Conservation (phyloP, 2,797 vertebrate species). For the Chelonia mydas region DNA sequence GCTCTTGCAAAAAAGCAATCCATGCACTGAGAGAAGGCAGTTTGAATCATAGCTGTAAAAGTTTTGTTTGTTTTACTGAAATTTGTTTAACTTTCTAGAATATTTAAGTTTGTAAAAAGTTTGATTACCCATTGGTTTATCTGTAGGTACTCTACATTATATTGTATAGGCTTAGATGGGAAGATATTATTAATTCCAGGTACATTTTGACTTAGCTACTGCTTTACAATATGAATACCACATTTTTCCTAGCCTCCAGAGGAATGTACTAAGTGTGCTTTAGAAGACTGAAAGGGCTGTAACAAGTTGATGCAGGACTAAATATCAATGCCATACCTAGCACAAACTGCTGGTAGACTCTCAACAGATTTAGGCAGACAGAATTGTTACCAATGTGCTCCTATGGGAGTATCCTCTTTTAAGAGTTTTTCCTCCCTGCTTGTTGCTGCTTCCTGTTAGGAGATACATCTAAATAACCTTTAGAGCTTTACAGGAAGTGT, state of each 20-base stretch:
- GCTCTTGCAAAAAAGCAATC: background rate
- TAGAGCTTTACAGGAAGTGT: conserved; percentile 47
- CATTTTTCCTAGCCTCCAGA: background rate
- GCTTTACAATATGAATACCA: background rate
- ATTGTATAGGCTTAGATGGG: background rate
- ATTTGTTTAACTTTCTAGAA: conserved; percentile 1
- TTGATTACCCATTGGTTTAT: background rate
- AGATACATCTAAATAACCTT: conserved; percentile 46
- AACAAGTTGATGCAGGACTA: background rate
- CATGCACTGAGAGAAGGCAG: background rate
- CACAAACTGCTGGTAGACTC: background rate
- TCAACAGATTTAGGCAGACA: background rate
- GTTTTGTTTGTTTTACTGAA: background rate
- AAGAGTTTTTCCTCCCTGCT: background rate
- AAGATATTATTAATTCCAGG: background rate
- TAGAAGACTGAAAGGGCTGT: background rate
- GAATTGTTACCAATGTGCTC: background rate
- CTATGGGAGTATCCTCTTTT: conserved; percentile 9
- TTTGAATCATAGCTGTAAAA: conserved; percentile 5
- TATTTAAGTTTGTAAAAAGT: background rate
- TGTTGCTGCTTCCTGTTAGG: conserved; percentile 43
- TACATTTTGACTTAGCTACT: background rate
- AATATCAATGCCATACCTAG: background rate
- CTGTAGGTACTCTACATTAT: background rate
- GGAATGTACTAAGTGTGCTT: background rate